Evolutionary conservation across 1,140 invertebrate species (phyloP), one percentile per base, ranked within the genome.

Genomic region (Mizuhopecten yessoensis): DNA sequence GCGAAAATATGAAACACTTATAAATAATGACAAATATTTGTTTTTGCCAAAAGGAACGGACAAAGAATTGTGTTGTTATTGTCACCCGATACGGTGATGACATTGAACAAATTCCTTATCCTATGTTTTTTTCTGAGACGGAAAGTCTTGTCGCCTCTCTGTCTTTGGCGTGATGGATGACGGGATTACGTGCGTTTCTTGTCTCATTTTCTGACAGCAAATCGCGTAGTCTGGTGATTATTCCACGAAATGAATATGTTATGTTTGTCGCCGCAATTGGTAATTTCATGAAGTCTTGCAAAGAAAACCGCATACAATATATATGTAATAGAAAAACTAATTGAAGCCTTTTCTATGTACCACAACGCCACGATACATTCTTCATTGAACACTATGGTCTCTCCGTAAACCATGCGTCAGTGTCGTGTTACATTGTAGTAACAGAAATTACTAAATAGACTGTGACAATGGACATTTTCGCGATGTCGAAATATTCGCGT

Each of bases 311-410:
- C n/a, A 17, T 17, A 15, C 15, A 39, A 75, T 75, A n/a, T 75
- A 75, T 75, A 75, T 75, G 29, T 75, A 75, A 75, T 75, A 75
- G 57, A 29, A 75, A 75, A 75, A 2, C 57, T 75, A 75, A 75
- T 75, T 75, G 57, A 75, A 75, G n/a, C 23, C 7, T 75, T 75
- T 23, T 75, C 57, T 75, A 5, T 75, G 57, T 29, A 23, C 57
- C 23, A 57, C 5, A 39, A n/a, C 45, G 36, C 11, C 57, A 75
- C 57, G n/a, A 75, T 75, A 29, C 29, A 75, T 75, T 17, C n/a
- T n/a, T 75, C 57, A 75, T 75, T 13, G 5, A 29, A 29, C 57
- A 75, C n/a, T 75, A n/a, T n/a, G 45, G 45, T 49, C 45, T 49
- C 10, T 49, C 45, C 45, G 20, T 49, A n/a, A n/a, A 20, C 15